Conservation (phyloP, 2,113 vertebrate species). For the Leptosomus discolor region DNA sequence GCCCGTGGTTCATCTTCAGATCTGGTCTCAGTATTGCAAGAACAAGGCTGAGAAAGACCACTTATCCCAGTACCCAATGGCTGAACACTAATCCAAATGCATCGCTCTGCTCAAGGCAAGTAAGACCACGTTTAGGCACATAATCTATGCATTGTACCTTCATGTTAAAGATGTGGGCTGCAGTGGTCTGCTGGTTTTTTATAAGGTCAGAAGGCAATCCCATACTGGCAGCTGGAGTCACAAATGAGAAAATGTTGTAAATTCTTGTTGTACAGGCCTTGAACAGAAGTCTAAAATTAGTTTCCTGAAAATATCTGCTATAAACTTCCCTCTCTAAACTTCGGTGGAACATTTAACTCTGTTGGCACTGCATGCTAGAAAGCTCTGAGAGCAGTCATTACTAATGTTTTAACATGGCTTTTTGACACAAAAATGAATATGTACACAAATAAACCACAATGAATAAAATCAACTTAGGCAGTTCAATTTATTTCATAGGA, state of each 20-base stretch:
- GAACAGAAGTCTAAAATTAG: background rate
- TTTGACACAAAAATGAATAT: constrained; percentile 11
- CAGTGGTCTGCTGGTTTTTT: background rate
- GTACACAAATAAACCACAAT: constrained; percentile 29
- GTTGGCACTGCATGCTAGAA: background rate
- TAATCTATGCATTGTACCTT: background rate
- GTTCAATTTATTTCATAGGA: background rate
- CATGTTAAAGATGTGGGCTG: fast-evolving
- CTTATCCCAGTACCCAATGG: background rate
- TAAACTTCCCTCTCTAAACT: background rate
- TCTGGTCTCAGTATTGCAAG: background rate
- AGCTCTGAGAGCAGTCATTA: background rate
- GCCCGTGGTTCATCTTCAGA: background rate
- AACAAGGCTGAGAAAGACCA: background rate
- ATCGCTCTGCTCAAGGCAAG: background rate
- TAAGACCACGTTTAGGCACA: background rate
- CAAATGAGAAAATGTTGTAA: background rate
- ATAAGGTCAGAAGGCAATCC: background rate
- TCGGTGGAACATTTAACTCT: background rate
- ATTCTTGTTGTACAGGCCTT: background rate
- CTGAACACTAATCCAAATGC: background rate
- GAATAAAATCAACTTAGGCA: constrained; percentile 9
- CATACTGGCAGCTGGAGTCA: background rate
- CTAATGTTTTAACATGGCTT: background rate
- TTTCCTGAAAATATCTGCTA: constrained; percentile 20